Conservation (phyloP, 2,113 vertebrate genomes). For the Castor canadensis region DNA sequence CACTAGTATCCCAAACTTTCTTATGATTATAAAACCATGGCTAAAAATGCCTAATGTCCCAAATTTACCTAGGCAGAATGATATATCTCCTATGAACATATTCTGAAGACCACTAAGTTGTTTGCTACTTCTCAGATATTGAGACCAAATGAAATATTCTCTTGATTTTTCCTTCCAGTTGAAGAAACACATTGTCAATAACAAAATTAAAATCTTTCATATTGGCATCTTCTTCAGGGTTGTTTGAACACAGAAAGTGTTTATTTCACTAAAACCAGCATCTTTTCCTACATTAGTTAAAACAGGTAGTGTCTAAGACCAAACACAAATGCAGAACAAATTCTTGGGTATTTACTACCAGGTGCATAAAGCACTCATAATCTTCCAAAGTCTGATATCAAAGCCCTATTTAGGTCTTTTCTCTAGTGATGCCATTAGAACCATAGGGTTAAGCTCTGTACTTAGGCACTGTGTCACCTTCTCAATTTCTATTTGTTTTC, state of each 20-base stretch:
- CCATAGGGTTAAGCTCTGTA: background rate
- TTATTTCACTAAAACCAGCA: background rate
- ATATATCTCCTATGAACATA: background rate
- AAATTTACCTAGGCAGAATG: background rate
- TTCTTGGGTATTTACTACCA: background rate
- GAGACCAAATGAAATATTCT: background rate
- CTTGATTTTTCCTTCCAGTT: background rate
- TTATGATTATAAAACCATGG: background rate
- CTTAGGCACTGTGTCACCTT: background rate
- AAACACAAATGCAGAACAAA: background rate
- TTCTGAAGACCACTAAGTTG: background rate
- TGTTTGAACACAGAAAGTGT: background rate
- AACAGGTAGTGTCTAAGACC: background rate
- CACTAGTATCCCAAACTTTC: background rate
- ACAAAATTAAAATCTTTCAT: background rate
- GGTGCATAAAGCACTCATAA: background rate
- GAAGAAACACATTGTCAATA: background rate
- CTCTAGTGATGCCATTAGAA: background rate
- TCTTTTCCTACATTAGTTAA: background rate
- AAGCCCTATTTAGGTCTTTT: background rate
- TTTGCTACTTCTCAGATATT: background rate
- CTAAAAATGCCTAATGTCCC: background rate
- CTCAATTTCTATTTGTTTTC: background rate
- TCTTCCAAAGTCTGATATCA: background rate
- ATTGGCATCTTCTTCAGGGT: background rate